Evolutionary conservation across 2,797 vertebrate genomes (phyloP), one percentile per base, ranked within the genome.

Genomic region (Sebastes steindachneri): DNA sequence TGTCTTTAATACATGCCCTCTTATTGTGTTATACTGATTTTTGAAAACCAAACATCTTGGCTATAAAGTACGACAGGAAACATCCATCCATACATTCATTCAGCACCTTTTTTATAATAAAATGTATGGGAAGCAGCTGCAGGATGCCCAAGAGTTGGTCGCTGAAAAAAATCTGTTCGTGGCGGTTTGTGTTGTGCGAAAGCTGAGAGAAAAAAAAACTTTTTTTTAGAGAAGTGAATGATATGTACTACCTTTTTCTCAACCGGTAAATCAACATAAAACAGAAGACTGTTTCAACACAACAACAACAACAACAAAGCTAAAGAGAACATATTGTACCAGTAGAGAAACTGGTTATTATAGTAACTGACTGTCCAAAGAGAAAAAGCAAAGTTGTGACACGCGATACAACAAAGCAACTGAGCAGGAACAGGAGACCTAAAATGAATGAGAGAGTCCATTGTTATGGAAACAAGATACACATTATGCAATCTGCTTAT

Each of bases 61-160:
- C 28, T 15, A 29, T 64, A 66, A 73, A 35, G 4, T 21, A 67
- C 0, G 4, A 63, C n/a, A 76, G 75, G 57, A 85, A 65, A 67
- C 45, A 62, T 67, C 57, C 45, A 79, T 60, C 48, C 55, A 73
- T 65, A 70, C 58, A 73, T 55, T 26, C 37, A 55, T 59, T 69
- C 31, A 57, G 9, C 54, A 70, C 10, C 28, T 51, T 66, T 55
- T 75, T 82, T 35, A 71, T 45, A 84, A 28, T 62, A 45, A 73
- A 85, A 87, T 74, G 83, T 69, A 84, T 85, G 55, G 73, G 69
- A 74, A 80, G 75, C 77, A 89, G 86, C 77, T 84, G 79, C 69
- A 59, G 41, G 77, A 80, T 54, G 54, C 33, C 8, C 8, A 8
- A 72, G 37, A 78, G 53, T 23, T 62, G 15, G 10, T 54, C 14